phyloP scores from a whole-genome alignment of 2,113 vertebrate species.

The Candoia aspera region DNA sequence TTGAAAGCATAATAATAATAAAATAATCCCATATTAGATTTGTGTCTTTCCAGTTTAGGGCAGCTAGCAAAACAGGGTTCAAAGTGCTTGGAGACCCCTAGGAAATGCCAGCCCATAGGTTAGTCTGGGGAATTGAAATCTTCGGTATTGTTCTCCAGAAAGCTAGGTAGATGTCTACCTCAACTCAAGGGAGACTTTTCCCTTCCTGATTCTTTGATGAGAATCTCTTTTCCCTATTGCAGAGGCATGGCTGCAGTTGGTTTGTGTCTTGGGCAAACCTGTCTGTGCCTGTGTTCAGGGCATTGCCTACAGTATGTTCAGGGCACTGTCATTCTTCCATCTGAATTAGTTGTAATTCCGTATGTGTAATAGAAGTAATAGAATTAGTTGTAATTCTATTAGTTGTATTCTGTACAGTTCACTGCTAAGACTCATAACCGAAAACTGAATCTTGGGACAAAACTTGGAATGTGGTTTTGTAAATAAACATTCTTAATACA shows the following conservation, averaged over 20 bases:
- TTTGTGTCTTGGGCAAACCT: background rate
- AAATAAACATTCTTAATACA: conserved; percentile 4
- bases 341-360: background rate
- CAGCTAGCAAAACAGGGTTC: no score
- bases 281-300: no score
- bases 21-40: no score
- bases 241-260: background rate
- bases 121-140: background rate
- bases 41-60: no score
- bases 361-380: no score
- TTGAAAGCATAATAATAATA: background rate
- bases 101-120: no score
- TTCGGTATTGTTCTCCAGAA: background rate
- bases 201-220: background rate
- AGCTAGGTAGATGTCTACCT: background rate
- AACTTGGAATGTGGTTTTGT: background rate
- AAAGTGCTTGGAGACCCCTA: no score
- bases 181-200: background rate
- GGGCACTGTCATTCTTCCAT: background rate
- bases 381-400: background rate
- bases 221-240: background rate
- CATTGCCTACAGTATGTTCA: background rate
- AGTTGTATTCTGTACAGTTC: background rate
- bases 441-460: background rate
- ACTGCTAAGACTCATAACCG: background rate